Conservation (phyloP, 2,797 vertebrate species). For the Sebastes goodei region DNA sequence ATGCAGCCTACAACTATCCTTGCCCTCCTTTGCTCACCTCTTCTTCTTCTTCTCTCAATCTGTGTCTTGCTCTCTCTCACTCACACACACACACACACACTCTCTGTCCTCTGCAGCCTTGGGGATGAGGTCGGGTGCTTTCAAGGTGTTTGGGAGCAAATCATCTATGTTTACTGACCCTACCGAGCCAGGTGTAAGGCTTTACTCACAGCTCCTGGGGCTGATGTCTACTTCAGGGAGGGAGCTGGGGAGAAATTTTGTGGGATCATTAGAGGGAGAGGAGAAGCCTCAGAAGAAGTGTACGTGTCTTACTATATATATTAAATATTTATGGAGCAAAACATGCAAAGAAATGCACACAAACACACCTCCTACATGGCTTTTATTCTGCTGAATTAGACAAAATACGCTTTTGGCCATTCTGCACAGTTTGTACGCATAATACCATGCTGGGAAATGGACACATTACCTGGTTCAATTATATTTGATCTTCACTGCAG, state of each 20-base stretch:
- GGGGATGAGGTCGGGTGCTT: slow-evolving; percentile 39
- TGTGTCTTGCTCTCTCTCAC: background rate
- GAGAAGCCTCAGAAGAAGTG: slow-evolving; percentile 26
- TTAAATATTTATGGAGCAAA: background rate
- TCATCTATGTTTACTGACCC: slow-evolving; percentile 62
- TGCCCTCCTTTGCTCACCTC: slow-evolving; percentile 21
- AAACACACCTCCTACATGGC: background rate
- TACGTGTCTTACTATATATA: background rate
- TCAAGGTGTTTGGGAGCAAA: slow-evolving; percentile 62
- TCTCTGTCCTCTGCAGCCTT: background rate
- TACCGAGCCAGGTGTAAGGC: slow-evolving; percentile 31
- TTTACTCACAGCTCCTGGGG: slow-evolving; percentile 56
- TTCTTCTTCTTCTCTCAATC: background rate
- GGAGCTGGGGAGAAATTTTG: slow-evolving; percentile 52
- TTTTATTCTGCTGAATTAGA: background rate
- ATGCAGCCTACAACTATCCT: background rate
- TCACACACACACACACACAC: background rate
- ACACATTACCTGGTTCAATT: slow-evolving; percentile 9
- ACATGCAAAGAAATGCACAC: background rate
- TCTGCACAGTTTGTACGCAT: background rate
- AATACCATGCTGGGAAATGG: slow-evolving; percentile 7
- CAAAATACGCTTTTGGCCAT: background rate
- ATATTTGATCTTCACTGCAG: slow-evolving; percentile 14
- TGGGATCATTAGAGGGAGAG: slow-evolving; percentile 40
- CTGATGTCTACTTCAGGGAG: slow-evolving; percentile 42